phyloP scores from a whole-genome alignment of 2,113 vertebrate genomes.

The Megalops atlanticus region DNA sequence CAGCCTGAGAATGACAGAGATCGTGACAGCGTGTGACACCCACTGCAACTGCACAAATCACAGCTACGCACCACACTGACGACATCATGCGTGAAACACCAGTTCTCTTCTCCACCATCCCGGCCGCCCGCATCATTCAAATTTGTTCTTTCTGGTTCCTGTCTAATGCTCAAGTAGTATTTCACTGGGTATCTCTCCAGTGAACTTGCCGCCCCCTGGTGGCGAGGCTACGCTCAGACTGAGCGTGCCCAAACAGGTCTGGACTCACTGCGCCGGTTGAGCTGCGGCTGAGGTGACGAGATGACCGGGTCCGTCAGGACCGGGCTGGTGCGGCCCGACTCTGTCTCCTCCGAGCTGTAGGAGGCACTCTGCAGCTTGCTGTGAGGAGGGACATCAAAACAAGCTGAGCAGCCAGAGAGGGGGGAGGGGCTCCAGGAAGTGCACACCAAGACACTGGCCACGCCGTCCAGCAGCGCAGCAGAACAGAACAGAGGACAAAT shows the following conservation, averaged over 20 bases:
- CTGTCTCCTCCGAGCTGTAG: constrained; percentile 66
- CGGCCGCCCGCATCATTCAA: neutral
- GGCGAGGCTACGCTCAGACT: neutral
- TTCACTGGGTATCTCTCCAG: neutral
- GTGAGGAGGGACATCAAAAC: constrained; percentile 74
- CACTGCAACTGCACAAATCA: no score
- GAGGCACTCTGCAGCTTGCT: constrained; percentile 78
- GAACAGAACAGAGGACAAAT: constrained; percentile 44
- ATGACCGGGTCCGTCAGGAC: constrained; percentile 66
- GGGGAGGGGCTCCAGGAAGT: constrained; percentile 66
- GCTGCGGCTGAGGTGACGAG: constrained; percentile 67
- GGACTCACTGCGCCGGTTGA: constrained; percentile 71
- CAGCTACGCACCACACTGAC: no score
- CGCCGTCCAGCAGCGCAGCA: constrained; percentile 52
- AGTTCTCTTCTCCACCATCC: no score
- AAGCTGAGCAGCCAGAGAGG: constrained; percentile 76
- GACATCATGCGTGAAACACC: no score
- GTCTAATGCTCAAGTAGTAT: neutral
- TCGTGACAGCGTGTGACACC: neutral
- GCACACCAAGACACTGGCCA: constrained; percentile 62
- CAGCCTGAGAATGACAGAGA: constrained; percentile 69
- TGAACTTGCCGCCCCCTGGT: neutral
- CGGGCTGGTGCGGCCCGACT: constrained; percentile 66
- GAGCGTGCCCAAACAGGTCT: neutral
- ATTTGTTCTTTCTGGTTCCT: neutral